Percentiles rank a stretch among this genome's conserved stretches.
These are phyloP conservation scores for Meloe dianella DNA, from an alignment of 2,888 invertebrate genomes.

Conservation along the genomic window DNA sequence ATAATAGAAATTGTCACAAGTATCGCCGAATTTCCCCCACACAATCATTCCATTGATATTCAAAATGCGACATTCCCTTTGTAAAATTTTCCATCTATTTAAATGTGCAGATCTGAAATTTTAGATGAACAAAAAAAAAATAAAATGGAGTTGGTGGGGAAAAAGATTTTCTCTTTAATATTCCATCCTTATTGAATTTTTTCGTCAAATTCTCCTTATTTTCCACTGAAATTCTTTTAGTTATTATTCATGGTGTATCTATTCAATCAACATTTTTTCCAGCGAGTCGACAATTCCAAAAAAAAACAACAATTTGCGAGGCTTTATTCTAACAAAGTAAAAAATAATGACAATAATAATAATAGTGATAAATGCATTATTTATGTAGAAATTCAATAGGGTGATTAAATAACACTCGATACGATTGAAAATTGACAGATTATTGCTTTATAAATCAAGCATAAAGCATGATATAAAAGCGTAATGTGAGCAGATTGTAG, in stretches of 20 bases:
- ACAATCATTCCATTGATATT: neutral
- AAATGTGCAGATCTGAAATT: neutral
- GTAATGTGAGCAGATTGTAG: neutral
- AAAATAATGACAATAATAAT: too few species aligned
- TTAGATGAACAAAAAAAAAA: neutral
- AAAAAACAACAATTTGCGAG: too few species aligned
- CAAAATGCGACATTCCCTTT: neutral
- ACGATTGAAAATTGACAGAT: neutral
- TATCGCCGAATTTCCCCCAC: too few species aligned
- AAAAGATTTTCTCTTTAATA: neutral
- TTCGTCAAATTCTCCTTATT: neutral
- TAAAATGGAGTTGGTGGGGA: neutral
- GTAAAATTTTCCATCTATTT: neutral
- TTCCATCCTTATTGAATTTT: neutral
- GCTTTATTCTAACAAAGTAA: too few species aligned
- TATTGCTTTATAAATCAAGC: neutral
- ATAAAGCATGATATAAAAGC: neutral
- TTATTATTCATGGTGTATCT: neutral
- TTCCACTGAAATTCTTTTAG: neutral
- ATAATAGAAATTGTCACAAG: too few species aligned
- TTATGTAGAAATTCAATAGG: neutral
- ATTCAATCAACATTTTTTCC: too few species aligned
- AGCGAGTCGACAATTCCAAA: too few species aligned
- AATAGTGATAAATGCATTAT: neutral
- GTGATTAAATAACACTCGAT: neutral